Percentiles rank a stretch among this genome's conserved stretches.
phyloP scores from a whole-genome alignment of 2,888 invertebrate species.

The Drosophila falleni region DNA sequence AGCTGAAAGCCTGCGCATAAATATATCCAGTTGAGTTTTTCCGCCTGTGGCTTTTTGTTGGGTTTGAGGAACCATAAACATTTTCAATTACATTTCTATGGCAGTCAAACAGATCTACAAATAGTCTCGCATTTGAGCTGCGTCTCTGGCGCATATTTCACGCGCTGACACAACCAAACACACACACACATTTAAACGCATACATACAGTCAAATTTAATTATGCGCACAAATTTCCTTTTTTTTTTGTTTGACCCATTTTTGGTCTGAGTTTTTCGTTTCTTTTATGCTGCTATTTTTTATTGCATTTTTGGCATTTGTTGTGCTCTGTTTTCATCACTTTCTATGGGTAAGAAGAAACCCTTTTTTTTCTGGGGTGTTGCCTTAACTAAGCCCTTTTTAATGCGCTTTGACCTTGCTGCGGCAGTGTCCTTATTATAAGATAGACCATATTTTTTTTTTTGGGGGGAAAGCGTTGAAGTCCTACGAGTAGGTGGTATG shows the following conservation, averaged over 20 bases:
- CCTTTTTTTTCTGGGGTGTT: slow-evolving; percentile 48
- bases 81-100: slow-evolving; percentile 65
- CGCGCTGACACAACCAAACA: slow-evolving; percentile 21
- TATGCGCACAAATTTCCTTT: slow-evolving; percentile 66
- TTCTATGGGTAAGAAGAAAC: slow-evolving; percentile 43
- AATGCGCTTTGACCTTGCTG: slow-evolving; percentile 59
- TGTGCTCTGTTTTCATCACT: slow-evolving; percentile 51
- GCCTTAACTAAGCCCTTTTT: slow-evolving; percentile 55
- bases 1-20: slow-evolving; percentile 47
- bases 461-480: slow-evolving; percentile 5
- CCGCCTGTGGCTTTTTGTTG: slow-evolving; percentile 17
- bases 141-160: slow-evolving; percentile 38
- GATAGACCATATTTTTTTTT: slow-evolving; percentile 43
- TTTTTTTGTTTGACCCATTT: slow-evolving; percentile 24
- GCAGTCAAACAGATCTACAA: slow-evolving; percentile 52
- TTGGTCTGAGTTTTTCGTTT: slow-evolving; percentile 29
- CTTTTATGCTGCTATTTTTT: slow-evolving; percentile 60
- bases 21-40: slow-evolving; percentile 45
- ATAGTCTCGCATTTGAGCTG: slow-evolving; percentile 61
- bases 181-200: slow-evolving; percentile 7
- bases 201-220: slow-evolving; percentile 60
- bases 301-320: slow-evolving; percentile 64
- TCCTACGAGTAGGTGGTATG: slow-evolving; percentile 28
- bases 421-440: slow-evolving; percentile 21
- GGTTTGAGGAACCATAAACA: slow-evolving; percentile 50